Evolutionary conservation across 2,888 invertebrate genomes (phyloP), one percentile per base, ranked within the genome.

Genomic region (Coenonympha arcania): DNA sequence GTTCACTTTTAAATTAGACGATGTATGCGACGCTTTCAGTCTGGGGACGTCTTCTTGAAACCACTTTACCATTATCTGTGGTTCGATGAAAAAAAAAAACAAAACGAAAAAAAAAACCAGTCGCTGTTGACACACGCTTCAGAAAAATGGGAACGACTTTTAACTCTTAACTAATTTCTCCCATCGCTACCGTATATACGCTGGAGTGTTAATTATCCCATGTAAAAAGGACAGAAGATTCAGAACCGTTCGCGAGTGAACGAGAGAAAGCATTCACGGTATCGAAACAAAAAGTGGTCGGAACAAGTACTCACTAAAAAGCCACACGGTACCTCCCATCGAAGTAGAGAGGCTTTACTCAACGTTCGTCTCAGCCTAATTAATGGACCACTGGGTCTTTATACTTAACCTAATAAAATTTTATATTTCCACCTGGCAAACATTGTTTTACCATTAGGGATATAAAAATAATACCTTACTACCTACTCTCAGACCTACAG

Each of bases 111-210:
- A 18, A 40, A 45, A 51, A 42, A 30, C 22, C 19, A 36, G 15
- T 30, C 41, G 31, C 67, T 64, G 73, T 75, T 77, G 74, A 43
- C 31, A 79, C 76, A 72, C 67, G 60, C 66, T 64, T 68, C 68
- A 68, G 69, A 73, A 79, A 78, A 79, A 78, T 66, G 73, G 65
- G 72, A 69, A 69, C 71, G 68, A 69, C 68, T 72, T 68, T 75
- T 76, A 78, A 82, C 82, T 72, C 69, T 75, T 76, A 78, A 82
- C 82, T 81, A 82, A 84, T 82, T 84, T 83, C 80, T 79, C 75
- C 73, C 79, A 76, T 72, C 68, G 82, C 83, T 80, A 82, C 83
- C 76, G 83, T 79, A n/a, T n/a, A n/a, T n/a, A 77, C 75, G 72
- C 72, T 69, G 73, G 62, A 74, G 82, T 80, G 80, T 78, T 83